phyloP scores from a whole-genome alignment of 2,797 vertebrate species.

The Eospalax fontanierii region DNA sequence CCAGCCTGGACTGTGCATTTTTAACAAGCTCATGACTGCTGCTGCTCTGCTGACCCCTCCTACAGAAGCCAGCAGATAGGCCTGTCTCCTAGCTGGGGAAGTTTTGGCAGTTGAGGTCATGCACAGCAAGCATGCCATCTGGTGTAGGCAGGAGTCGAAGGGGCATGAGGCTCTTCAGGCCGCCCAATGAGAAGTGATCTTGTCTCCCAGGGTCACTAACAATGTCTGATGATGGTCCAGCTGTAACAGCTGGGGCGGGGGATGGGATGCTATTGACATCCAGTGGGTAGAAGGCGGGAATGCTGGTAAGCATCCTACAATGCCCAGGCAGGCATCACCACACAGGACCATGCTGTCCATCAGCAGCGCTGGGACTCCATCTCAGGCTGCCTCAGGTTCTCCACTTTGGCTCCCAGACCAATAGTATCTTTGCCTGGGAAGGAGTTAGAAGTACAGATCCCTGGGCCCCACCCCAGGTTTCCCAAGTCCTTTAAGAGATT shows the following conservation, averaged over 20 bases:
- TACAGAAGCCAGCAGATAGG: not conserved
- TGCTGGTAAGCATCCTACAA: not conserved
- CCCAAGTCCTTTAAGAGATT: not conserved
- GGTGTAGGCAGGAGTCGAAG: rapidly evolving
- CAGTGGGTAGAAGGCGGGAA: not conserved
- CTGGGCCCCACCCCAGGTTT: not conserved
- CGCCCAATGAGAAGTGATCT: not conserved
- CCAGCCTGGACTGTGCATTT: too few relatives aligned
- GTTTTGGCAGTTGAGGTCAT: not conserved
- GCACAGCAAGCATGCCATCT: not conserved
- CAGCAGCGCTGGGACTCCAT: not conserved
- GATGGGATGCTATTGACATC: too few relatives aligned
- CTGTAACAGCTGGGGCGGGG: not conserved
- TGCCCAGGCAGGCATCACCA: rapidly evolving
- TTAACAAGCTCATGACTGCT: not conserved
- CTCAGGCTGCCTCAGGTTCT: not conserved
- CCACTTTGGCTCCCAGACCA: not conserved
- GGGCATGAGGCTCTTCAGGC: not conserved
- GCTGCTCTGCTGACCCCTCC: not conserved
- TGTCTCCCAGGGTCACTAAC: not conserved
- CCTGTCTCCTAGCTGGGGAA: not conserved
- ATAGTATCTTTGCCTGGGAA: not conserved
- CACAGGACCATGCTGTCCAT: rapidly evolving
- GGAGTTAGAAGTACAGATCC: not conserved
- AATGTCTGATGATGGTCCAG: not conserved